A percentile compares a stretch with the other conserved stretches of the same genome.
Evolutionary conservation across 2,113 vertebrate species (phyloP).

Genomic region (Elgaria multicarinata): DNA sequence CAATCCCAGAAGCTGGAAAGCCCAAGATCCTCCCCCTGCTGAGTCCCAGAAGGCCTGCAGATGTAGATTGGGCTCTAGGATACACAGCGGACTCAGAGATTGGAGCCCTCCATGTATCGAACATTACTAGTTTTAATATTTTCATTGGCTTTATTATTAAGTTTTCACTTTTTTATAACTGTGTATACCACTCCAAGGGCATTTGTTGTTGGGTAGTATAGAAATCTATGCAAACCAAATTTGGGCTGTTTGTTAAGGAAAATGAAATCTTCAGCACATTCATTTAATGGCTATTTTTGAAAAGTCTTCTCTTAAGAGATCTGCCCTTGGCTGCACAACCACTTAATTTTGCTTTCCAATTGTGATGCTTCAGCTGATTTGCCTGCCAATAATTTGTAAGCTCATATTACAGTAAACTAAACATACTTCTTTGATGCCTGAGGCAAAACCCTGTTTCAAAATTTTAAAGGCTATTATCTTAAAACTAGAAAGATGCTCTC

Average conservation of each 20-base stretch:
- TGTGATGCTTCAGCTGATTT: neutral
- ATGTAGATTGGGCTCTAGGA: no score
- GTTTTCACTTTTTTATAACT: no score
- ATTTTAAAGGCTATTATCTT: neutral
- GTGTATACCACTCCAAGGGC: no score
- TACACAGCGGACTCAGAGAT: no score
- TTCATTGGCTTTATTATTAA: no score
- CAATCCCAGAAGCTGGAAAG: no score
- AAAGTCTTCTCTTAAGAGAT: conserved; percentile 15
- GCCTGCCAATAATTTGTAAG: conserved; percentile 38
- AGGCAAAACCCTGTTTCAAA: neutral
- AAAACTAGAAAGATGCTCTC: neutral
- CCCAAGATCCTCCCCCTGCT: no score
- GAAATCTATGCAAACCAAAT: neutral
- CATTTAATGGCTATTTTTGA: neutral
- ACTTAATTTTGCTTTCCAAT: neutral
- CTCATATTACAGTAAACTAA: conserved; percentile 4
- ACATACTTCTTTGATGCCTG: neutral
- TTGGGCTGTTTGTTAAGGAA: neutral
- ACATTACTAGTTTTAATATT: no score
- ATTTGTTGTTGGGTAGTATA: no score
- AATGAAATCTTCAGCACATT: neutral
- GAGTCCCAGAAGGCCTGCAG: no score
- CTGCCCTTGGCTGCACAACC: neutral
- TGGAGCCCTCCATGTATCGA: no score